Base-by-base conservation (phyloP, 2,888 invertebrate species). In the Micoletzkya japonica region DNA sequence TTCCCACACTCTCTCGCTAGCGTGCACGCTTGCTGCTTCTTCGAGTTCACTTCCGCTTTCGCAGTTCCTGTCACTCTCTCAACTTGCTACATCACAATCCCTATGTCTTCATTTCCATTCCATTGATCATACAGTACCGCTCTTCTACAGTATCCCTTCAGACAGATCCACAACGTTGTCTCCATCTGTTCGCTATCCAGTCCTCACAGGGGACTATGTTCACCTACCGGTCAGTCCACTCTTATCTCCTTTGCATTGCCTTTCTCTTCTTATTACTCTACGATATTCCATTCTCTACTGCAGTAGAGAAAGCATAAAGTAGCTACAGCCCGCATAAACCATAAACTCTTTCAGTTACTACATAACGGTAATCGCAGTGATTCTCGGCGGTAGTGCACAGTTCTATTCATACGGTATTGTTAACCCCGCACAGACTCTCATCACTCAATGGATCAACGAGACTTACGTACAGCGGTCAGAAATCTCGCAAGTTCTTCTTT, bases 341-440 rank as follows among this genome's bases (percentile, higher is more conserved):
- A 44, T 44, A 44, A 44, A 44, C 10, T 44, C 44, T 26, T 71
- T 52, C 50, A 79, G 80, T 57, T 84, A 84, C 70, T 77, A 74
- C 54, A 26, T 82, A 4, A 75, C 83, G 4, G 81, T 85, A 4
- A 44, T 78, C 4, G 78, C 81, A 14, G 82, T 79, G 4, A 74
- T 83, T 20, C 63, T 85, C 4, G 85, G 85, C 10, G 85, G 82
- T 17, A 81, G 81, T 59, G 83, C 83, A n/a, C 85, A 85, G 63
- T 85, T 85, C 75, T 85, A 85, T 74, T 82, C 70, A 56, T 80
- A 78, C 71, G 77, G 84, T 32, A 78, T 84, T 24, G 79, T 85
- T 3, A 85, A 85, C 63, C 82, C 84, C 2, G 78, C 79, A 28
- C 85, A 85, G 71, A 73, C 71, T 2, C 54, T 78, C 30, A 75